These are phyloP conservation scores for Thermophis baileyi DNA, from an alignment of 2,113 vertebrate genomes.

Conservation along the genomic window DNA sequence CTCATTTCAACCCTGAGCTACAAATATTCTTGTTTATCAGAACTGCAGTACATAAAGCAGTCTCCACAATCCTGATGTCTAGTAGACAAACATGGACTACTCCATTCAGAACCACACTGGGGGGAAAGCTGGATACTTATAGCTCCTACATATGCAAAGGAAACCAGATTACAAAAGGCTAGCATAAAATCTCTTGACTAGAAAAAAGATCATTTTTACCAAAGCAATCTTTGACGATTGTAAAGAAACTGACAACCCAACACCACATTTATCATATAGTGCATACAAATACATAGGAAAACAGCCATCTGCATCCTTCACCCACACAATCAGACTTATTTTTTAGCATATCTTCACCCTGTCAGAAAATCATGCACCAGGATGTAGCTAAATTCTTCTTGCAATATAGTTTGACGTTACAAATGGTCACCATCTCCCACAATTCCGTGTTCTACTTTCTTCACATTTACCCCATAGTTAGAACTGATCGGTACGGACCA, in stretches of 20 bases:
- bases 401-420: neutral
- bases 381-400: neutral
- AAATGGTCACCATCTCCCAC: neutral
- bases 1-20: neutral
- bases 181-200: neutral
- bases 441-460: neutral
- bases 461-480: neutral
- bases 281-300: neutral
- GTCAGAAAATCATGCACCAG: neutral
- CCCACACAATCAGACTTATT: neutral
- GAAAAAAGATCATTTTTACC: neutral
- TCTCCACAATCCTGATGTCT: neutral
- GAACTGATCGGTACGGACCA: neutral
- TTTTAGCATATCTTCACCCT: neutral
- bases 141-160: neutral
- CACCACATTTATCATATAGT: neutral
- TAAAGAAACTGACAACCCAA: neutral
- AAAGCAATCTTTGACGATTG: neutral
- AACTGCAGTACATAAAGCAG: neutral
- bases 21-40: neutral
- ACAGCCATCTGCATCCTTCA: neutral
- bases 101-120: neutral
- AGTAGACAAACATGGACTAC: neutral
- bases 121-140: accelerated
- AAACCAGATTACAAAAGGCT: neutral